Evolutionary conservation across 2,113 vertebrate species (phyloP), one percentile per base, ranked within the genome.

Genomic region (Ovis aries): DNA sequence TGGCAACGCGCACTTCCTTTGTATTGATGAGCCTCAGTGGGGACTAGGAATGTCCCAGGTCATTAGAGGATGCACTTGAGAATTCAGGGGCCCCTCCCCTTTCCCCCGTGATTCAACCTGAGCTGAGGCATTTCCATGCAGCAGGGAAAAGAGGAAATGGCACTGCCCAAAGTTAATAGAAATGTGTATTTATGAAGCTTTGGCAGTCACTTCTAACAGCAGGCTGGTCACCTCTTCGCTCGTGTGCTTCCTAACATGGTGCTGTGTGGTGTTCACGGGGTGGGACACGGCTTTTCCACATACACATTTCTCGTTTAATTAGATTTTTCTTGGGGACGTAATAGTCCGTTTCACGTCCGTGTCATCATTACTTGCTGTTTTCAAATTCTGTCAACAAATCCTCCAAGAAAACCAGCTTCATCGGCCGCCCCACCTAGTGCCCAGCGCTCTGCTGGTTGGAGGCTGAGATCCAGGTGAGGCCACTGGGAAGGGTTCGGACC

Each of bases 191-290:
- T 31, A 27, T 11, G 82, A 57, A 29, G 29, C 64, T 67, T 14
- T 6, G 82, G 12, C 12, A 45, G 19, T 40, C 64, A 3, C 43
- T 9, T 6, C 91, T 16, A 3, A 14, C 52, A 21, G 43, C 6
- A 23, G 82, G 50, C 15, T 27, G 48, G 9, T 21, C 36, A 14
- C 64, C 40, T 13, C 40, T 80, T 43, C 52, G 1, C 27, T 15
- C 0, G 3, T 0, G 1, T 6, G 11, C 15, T 52, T 33, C 53
- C 25, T 2, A 50, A 3, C n/a, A 3, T 4, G 36, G 43, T 5
- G 12, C 80, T n/a, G 1, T 5, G 5, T 12, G 0, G 9, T 5
- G 1, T 7, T 15, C 11, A 2, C 1, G 10, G 33, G 21, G 21
- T 4, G 48, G 25, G 33, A 14, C 27, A 1, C 15, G 25, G 57